Evolutionary conservation across 2,797 vertebrate species (phyloP), one percentile per base, ranked within the genome.

Genomic region (Urophycis tenuis): DNA sequence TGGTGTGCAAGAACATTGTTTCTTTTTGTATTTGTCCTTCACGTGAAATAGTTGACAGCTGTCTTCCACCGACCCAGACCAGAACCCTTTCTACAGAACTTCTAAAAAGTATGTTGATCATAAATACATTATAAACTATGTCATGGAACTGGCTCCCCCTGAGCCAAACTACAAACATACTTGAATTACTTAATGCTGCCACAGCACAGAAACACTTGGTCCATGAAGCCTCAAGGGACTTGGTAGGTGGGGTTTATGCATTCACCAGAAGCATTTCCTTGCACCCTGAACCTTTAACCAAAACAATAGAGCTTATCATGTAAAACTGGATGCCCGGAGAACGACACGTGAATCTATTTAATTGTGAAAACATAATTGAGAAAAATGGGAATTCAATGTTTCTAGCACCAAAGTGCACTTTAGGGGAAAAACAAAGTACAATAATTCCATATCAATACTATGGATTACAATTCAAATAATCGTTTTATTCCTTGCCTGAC

Each of bases 61-160:
- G 25, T 60, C 74, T 49, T 71, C 77, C 73, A 77, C 41, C 74
- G 33, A 74, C 76, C 60, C 73, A 75, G 81, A 79, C 70, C 35
- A 67, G 6, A 87, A 75, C 60, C 81, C n/a, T 80, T 78, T 31
- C 34, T 67, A 76, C 34, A 75, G 35, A 81, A 41, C 74, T 77
- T 30, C 60, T 76, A 60, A 75, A 76, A 76, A 1, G 30, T 74
- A 76, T 73, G 72, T 5, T 74, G 80, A 81, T 32, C 74, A 78
- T 77, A 79, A 35, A 81, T 69, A 72, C 11, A 81, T 74, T 75
- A 74, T 60, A 77, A 81, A 9, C 72, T 82, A 84, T 76, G 84
- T 77, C 64, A 81, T 72, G 69, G 35, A 35, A 17, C 53, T 30
- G 8, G 22, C 31, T 73, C 77, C 75, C 74, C 77, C 30, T 70